phyloP scores from a whole-genome alignment of 2,888 invertebrate genomes.

The Scaptomyza flava region DNA sequence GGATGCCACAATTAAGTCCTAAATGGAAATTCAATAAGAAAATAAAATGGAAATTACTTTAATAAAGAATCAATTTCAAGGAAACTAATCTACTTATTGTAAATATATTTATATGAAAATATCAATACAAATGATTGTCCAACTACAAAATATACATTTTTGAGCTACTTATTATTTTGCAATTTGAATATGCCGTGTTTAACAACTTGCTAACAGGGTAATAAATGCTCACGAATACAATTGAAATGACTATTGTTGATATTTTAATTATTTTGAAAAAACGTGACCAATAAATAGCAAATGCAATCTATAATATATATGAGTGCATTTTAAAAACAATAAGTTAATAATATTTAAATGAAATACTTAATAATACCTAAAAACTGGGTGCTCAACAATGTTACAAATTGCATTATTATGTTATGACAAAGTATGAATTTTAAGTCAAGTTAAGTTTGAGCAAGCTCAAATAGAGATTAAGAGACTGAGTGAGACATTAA shows the following conservation, averaged over 20 bases:
- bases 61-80: no score
- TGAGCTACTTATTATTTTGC: background rate
- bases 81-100: no score
- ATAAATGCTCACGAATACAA: conserved; percentile 7
- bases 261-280: conserved; percentile 58
- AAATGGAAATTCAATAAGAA: no score
- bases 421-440: background rate
- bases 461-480: background rate
- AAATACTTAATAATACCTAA: background rate
- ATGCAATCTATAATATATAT: conserved; percentile 5
- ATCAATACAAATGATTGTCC: no score
- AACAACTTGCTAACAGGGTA: conserved; percentile 4
- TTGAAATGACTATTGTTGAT: conserved; percentile 26
- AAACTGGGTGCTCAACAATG: conserved; percentile 28
- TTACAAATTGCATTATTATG: background rate
- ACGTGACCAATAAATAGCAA: conserved; percentile 59
- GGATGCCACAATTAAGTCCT: no score
- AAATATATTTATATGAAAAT: no score
- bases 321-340: conserved; percentile 3
- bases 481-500: background rate
- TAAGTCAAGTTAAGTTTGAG: background rate
- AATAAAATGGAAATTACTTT: no score
- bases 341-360: background rate
- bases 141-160: background rate
- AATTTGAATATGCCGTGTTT: background rate